A percentile compares a stretch with the other conserved stretches of the same genome.
Evolutionary conservation across 1,140 invertebrate genomes (phyloP).

Genomic region (Cardiocondyla obscurior): DNA sequence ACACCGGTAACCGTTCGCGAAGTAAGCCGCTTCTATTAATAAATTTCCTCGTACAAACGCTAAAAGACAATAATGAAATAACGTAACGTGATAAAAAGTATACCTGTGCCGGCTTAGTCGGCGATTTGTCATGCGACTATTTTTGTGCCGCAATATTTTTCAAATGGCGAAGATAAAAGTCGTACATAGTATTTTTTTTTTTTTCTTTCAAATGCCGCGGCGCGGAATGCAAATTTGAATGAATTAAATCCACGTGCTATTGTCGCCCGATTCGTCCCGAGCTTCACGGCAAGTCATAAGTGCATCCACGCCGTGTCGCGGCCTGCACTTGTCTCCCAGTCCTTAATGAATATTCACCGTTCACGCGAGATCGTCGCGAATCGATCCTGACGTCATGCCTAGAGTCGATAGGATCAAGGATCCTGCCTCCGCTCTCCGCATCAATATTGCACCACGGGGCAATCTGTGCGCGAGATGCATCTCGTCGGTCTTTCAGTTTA

Average conservation of each 20-base stretch:
- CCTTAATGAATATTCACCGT: slow-evolving; percentile 66
- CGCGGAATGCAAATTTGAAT: slow-evolving; percentile 25
- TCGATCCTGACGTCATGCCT: slow-evolving; percentile 67
- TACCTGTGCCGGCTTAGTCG: too few relatives aligned
- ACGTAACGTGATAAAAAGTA: too few relatives aligned
- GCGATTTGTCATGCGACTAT: too few relatives aligned
- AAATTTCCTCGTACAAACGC: neutral
- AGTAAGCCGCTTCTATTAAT: neutral
- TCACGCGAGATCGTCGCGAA: slow-evolving; percentile 52
- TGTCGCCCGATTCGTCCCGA: slow-evolving; percentile 22
- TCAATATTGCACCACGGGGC: slow-evolving; percentile 26
- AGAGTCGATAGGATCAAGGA: slow-evolving; percentile 72
- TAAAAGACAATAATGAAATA: neutral
- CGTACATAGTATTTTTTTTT: neutral
- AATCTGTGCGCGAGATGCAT: slow-evolving; percentile 44
- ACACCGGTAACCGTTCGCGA: too few relatives aligned
- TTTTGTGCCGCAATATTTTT: neutral
- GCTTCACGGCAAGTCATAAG: slow-evolving; percentile 40
- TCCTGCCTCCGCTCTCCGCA: slow-evolving; percentile 55
- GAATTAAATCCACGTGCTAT: slow-evolving; percentile 35
- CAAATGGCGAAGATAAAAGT: neutral
- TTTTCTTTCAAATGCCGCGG: slow-evolving; percentile 15
- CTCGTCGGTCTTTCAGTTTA: neutral
- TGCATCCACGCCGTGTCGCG: slow-evolving; percentile 49
- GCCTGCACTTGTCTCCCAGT: slow-evolving; percentile 59